phyloP scores from a whole-genome alignment of 23 tunicate species.

The Trididemnum nubilum region DNA sequence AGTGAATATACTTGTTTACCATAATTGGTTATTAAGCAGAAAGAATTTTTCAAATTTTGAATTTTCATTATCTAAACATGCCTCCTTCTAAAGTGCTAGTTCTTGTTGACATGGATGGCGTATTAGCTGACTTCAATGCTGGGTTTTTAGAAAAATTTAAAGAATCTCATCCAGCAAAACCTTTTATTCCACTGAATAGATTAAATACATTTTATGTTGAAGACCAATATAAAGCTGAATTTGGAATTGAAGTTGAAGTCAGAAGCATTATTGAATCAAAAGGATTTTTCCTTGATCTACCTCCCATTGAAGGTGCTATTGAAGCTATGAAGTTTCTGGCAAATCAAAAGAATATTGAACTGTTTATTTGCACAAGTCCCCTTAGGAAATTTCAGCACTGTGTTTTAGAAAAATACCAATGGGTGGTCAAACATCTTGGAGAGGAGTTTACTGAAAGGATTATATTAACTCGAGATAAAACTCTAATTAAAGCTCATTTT shows the following conservation, averaged over 20 bases:
- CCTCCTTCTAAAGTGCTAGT: slow-evolving; percentile 10
- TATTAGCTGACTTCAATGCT: slow-evolving; percentile 18
- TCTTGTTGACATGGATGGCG: slow-evolving; percentile 36
- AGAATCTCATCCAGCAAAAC: neutral
- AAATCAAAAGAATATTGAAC: neutral
- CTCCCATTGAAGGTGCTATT: slow-evolving; percentile 20
- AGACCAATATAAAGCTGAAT: neutral
- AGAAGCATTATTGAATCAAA: slow-evolving; percentile 11
- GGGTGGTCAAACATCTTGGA: slow-evolving; percentile 12
- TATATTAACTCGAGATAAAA: slow-evolving; percentile 29
- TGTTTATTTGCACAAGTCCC: slow-evolving; percentile 35
- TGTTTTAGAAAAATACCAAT: slow-evolving; percentile 19
- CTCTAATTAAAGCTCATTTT: slow-evolving; percentile 15
- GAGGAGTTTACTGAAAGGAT: slow-evolving; percentile 14
- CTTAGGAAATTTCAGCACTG: neutral
- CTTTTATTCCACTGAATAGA: slow-evolving; percentile 11
- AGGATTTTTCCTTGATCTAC: slow-evolving; percentile 19
- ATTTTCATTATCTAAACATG: no score
- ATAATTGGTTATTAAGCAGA: no score
- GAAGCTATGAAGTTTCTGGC: neutral
- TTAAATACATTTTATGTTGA: slow-evolving; percentile 11
- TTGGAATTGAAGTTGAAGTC: slow-evolving; percentile 10
- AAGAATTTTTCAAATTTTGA: no score
- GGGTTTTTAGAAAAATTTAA: slow-evolving; percentile 20
- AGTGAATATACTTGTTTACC: no score